These are phyloP conservation scores for Cartodere bifasciata DNA, from an alignment of 2,888 invertebrate genomes.

Conservation along the genomic window DNA sequence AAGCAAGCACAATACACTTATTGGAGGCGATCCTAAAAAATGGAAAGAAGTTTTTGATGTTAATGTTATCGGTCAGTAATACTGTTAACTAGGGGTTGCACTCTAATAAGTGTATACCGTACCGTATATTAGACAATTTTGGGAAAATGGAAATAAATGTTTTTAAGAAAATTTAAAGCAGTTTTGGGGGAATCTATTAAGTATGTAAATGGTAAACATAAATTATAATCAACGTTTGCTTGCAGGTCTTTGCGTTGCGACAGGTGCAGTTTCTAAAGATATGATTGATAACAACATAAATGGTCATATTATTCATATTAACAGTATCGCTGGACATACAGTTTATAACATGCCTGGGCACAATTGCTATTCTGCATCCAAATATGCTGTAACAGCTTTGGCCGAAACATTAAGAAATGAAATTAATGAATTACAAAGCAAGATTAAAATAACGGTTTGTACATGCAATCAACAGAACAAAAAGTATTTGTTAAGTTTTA, in stretches of 20 bases:
- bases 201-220: too few species aligned
- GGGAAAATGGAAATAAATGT: too few species aligned
- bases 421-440: slow-evolving; percentile 9
- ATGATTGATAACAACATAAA: slow-evolving; percentile 22
- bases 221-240: too few species aligned
- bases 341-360: slow-evolving; percentile 14
- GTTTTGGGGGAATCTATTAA: too few species aligned
- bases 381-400: slow-evolving; percentile 18
- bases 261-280: slow-evolving; percentile 21
- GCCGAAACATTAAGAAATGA: slow-evolving; percentile 15
- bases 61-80: too few species aligned
- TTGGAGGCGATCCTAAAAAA: slow-evolving; percentile 13
- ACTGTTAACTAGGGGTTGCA: too few species aligned
- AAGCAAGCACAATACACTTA: slow-evolving; percentile 10
- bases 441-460: slow-evolving; percentile 16
- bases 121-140: too few species aligned
- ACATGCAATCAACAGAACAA: too few species aligned
- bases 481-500: too few species aligned
- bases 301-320: slow-evolving; percentile 26
- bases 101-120: too few species aligned
- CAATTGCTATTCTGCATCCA: slow-evolving; percentile 18
- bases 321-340: slow-evolving; percentile 23
- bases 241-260: slow-evolving; percentile 17
- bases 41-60: slow-evolving; percentile 7
- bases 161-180: too few species aligned